Evolutionary conservation across 53 echinoderm and acorn worm genomes (phyloP).

Genomic region (Henricia sp.): DNA sequence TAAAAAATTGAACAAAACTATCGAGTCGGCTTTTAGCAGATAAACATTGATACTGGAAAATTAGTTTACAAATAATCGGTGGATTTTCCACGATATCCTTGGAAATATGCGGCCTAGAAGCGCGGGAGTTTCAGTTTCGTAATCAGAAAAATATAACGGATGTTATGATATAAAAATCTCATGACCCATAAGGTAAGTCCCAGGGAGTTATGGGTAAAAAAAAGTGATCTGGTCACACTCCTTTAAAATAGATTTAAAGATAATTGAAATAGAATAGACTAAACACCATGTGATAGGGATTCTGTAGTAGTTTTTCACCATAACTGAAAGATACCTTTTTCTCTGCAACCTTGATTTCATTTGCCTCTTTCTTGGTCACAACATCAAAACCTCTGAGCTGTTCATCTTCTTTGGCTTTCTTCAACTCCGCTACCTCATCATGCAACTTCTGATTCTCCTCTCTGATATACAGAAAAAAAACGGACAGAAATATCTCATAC

Average conservation of each 20-base stretch:
- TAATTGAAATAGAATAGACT: background rate
- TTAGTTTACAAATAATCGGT: no score
- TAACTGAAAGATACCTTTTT: constrained; percentile 35
- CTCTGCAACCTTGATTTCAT: constrained; percentile 50
- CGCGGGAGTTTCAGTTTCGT: no score
- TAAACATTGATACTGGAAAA: no score
- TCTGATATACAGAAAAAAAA: constrained; percentile 1
- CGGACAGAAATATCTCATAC: background rate
- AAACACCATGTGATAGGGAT: background rate
- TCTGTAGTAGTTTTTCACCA: background rate
- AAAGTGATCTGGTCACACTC: no score
- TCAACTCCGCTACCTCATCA: constrained; percentile 61
- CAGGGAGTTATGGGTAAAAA: no score
- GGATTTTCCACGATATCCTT: no score
- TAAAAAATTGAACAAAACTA: no score
- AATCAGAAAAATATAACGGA: no score
- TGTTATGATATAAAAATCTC: no score
- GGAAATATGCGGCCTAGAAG: no score
- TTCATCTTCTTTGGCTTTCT: constrained; percentile 67
- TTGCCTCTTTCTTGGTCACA: constrained; percentile 75
- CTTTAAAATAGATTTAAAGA: background rate
- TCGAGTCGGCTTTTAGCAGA: no score
- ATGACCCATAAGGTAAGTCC: no score
- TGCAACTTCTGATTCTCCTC: constrained; percentile 8
- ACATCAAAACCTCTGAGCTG: constrained; percentile 63